Evolutionary conservation across 2,113 vertebrate species (phyloP), one percentile per base, ranked within the genome.

Genomic region (Corythoichthys haematopterus): DNA sequence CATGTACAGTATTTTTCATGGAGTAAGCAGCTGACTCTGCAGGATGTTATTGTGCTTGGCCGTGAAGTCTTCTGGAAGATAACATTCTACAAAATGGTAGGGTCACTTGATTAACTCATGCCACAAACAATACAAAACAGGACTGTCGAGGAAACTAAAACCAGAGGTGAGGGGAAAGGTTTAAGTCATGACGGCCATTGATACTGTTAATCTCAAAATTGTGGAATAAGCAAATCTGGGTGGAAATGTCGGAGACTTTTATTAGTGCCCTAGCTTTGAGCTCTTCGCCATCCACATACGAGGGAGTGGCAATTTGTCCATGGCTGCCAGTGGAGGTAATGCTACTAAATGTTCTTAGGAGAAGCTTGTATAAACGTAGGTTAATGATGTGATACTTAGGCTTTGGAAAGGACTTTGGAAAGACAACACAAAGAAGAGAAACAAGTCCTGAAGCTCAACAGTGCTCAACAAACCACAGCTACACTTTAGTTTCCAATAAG

Each of bases 41-140:
- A 65, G 63, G 48, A 51, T 51, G 63, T 65, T 52, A 38, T 51
- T 64, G 46, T n/a, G 8, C 63, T n/a, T 64, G 47, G 43, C 43
- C n/a, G 13, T 46, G 40, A 33, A 46, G 28, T 50, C 47, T 9
- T 47, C 45, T 51, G 47, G 15, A 35, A 51, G 46, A 51, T 51
- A 64, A 51, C 63, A 16, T 50, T 64, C 47, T 37, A 3, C 4
- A 35, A 7, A 38, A 51, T 16, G 45, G 15, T 47, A 51, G 4
- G 46, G 63, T 36, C 46, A 50, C 33, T 64, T 46, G 60, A 62
- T 62, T 20, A 46, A 62, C 46, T 47, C 43, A 46, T 62, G 7
- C 15, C 20, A 46, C 60, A 62, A 45, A 62, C 60, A 62, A 62
- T 62, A 46, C 40, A 62, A 33, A 62, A 62, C 2, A 46, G 28